Evolutionary conservation across 1,140 invertebrate genomes (phyloP).

Genomic region (Vollenhovia emeryi): DNA sequence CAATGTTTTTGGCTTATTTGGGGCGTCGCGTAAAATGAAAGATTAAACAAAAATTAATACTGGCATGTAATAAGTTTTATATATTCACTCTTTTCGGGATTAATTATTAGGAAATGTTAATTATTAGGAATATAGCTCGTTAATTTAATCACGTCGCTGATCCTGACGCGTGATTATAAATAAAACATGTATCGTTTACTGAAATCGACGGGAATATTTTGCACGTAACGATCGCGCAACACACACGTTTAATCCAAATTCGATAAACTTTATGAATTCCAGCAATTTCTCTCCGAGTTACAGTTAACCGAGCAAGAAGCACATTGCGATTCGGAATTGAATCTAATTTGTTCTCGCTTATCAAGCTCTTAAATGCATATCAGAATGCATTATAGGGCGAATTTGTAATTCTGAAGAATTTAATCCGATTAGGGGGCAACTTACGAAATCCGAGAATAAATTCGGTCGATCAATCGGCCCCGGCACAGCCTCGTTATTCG

Average conservation of each 20-base stretch:
- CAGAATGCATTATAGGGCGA: neutral
- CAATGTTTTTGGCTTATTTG: neutral
- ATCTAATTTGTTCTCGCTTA: slow-evolving; percentile 27
- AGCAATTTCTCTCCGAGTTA: neutral
- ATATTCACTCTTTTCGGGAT: neutral
- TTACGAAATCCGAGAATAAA: slow-evolving; percentile 49
- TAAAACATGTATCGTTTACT: slow-evolving; percentile 17
- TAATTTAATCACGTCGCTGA: slow-evolving; percentile 29
- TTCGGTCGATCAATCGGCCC: slow-evolving; percentile 62
- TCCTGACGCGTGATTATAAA: slow-evolving; percentile 5
- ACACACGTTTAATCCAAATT: slow-evolving; percentile 13
- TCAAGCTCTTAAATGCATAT: slow-evolving; percentile 24
- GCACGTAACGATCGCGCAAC: neutral
- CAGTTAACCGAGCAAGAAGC: neutral
- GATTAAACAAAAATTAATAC: slow-evolving; percentile 1
- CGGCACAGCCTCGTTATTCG: slow-evolving; percentile 61
- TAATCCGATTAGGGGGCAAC: slow-evolving; percentile 25
- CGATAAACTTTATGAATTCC: neutral
- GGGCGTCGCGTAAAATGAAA: neutral
- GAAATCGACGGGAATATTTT: slow-evolving; percentile 21
- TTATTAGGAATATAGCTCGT: slow-evolving; percentile 7
- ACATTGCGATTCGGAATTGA: slow-evolving; percentile 16
- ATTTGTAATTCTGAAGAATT: slow-evolving; percentile 48
- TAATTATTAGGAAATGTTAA: slow-evolving; percentile 22
- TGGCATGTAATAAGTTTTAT: neutral